These are phyloP conservation scores for Helleia helle DNA, from an alignment of 2,888 invertebrate species.

Conservation along the genomic window DNA sequence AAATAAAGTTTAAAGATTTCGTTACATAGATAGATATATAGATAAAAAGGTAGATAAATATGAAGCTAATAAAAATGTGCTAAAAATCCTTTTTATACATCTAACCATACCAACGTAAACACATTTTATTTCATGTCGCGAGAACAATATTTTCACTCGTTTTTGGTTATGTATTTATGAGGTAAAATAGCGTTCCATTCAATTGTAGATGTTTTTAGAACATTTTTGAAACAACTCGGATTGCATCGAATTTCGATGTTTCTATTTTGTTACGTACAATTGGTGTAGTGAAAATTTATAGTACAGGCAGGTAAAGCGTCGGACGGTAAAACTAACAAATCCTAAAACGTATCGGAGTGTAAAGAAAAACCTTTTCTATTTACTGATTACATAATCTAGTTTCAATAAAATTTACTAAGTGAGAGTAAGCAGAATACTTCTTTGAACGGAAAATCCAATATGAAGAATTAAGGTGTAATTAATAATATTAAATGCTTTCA, in stretches of 20 bases:
- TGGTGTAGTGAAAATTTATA: constrained; percentile 11
- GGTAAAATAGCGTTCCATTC: constrained; percentile 1
- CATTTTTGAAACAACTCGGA: constrained; percentile 3
- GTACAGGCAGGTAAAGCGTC: constrained; percentile 6
- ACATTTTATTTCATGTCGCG: neutral
- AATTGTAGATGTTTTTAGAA: constrained; percentile 5
- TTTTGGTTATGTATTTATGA: neutral
- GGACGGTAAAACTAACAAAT: constrained; percentile 12
- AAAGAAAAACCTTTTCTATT: constrained; percentile 1
- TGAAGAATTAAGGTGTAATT: too few relatives aligned
- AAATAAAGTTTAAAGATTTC: too few relatives aligned
- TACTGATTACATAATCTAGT: neutral
- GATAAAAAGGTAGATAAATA: too few relatives aligned
- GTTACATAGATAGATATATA: too few relatives aligned
- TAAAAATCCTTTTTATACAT: too few relatives aligned
- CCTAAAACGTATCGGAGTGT: constrained; percentile 9
- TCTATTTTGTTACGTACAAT: constrained; percentile 11
- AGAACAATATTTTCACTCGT: neutral
- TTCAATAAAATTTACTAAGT: neutral
- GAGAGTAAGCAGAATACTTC: neutral
- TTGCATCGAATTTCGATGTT: constrained; percentile 9
- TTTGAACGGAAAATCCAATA: too few relatives aligned
- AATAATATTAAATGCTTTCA: too few relatives aligned
- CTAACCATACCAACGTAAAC: neutral
- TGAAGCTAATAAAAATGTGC: too few relatives aligned